Evolutionary conservation across 64 coral and sea anemone species (phyloP).

Genomic region (Stichodactyla mertensii): DNA sequence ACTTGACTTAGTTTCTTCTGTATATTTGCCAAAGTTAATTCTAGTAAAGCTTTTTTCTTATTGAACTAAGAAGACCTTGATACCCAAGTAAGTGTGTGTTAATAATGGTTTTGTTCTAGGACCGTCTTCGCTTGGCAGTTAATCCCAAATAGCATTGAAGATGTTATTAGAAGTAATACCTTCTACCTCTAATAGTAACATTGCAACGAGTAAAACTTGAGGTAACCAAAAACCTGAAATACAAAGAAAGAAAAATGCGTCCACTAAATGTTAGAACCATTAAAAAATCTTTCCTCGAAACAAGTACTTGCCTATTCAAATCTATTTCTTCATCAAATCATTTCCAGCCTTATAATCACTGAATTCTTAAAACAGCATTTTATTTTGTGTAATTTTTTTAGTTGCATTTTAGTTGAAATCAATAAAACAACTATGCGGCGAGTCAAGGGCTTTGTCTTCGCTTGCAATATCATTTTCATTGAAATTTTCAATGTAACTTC

Average conservation of each 20-base stretch:
- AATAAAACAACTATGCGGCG: neutral
- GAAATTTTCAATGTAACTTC: neutral
- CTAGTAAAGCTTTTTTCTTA: constrained; percentile 75
- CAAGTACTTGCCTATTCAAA: neutral
- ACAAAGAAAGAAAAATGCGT: neutral
- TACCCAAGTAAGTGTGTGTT: constrained; percentile 75
- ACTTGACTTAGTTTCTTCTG: constrained; percentile 17
- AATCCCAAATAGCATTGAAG: constrained; percentile 80
- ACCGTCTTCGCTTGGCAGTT: constrained; percentile 74
- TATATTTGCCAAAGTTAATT: constrained; percentile 74
- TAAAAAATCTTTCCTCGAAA: neutral
- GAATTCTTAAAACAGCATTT: neutral
- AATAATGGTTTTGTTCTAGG: constrained; percentile 89
- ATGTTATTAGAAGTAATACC: constrained; percentile 79
- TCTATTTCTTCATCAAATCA: neutral
- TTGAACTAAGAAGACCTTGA: constrained; percentile 91
- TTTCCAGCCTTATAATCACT: neutral
- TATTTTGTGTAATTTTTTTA: neutral
- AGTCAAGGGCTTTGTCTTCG: neutral
- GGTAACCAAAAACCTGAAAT: neutral
- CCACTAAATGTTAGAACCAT: neutral
- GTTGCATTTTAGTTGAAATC: neutral
- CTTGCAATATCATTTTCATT: neutral
- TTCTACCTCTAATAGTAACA: neutral
- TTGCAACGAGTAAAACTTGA: neutral